These are phyloP conservation scores for Hephaestus fuliginosus DNA, from an alignment of 2,797 vertebrate species.

Conservation along the genomic window DNA sequence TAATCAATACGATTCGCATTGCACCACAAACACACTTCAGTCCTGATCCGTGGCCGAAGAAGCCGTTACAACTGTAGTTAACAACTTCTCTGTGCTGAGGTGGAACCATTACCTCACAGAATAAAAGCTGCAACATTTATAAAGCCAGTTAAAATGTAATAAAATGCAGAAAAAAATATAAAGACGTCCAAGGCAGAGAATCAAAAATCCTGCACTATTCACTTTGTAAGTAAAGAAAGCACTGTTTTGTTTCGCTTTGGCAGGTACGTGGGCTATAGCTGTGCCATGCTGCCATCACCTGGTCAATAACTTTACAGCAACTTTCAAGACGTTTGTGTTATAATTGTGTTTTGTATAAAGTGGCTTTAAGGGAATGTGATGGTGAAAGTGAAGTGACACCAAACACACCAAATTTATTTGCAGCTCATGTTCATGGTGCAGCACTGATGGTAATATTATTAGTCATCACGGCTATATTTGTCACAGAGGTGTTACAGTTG, in stretches of 20 bases:
- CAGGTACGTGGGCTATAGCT: slow-evolving; percentile 56
- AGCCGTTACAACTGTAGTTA: slow-evolving; percentile 50
- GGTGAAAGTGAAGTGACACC: not conserved
- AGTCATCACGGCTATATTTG: not conserved
- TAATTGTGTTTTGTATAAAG: slow-evolving; percentile 22
- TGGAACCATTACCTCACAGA: not conserved
- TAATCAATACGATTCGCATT: slow-evolving; percentile 78
- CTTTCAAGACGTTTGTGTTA: not conserved
- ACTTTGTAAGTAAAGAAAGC: slow-evolving; percentile 31
- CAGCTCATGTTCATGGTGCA: not conserved
- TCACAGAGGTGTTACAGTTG: not conserved
- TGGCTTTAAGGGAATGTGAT: not conserved
- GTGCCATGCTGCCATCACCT: slow-evolving; percentile 85
- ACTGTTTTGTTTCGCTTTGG: not conserved
- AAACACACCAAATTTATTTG: not conserved
- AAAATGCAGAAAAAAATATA: not conserved
- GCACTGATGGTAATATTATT: not conserved
- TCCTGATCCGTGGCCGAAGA: slow-evolving; percentile 46
- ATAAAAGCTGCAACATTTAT: not conserved
- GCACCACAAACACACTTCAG: slow-evolving; percentile 69
- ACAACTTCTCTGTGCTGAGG: slow-evolving; percentile 30
- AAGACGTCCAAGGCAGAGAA: not conserved
- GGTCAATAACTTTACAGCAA: slow-evolving; percentile 61
- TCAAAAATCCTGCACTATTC: not conserved
- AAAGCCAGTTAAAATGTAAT: not conserved